These are phyloP conservation scores for Spinus pinus DNA, from an alignment of 2,797 vertebrate species.

Conservation along the genomic window DNA sequence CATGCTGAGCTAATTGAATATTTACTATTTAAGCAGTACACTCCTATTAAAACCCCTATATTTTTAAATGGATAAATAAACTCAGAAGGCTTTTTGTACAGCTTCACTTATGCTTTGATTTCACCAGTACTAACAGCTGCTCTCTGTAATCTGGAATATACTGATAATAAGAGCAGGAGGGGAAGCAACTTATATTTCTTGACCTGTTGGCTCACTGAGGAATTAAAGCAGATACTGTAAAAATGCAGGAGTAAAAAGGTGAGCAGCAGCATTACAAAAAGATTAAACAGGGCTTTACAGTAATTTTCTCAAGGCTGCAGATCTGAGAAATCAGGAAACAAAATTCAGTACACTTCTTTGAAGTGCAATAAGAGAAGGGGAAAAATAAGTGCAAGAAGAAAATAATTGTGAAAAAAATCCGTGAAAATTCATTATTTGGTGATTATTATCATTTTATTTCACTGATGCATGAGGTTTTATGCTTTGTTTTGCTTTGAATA, in stretches of 20 bases:
- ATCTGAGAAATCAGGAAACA: neutral
- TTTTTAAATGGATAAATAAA: neutral
- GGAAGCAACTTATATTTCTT: neutral
- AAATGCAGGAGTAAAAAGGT: neutral
- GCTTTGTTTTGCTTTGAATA: neutral
- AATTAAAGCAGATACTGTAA: neutral
- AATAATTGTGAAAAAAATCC: neutral
- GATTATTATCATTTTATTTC: neutral
- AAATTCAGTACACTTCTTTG: neutral
- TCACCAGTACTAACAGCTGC: rapidly evolving
- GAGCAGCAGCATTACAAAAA: neutral
- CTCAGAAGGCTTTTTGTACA: neutral
- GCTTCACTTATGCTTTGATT: neutral
- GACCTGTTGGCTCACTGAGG: neutral
- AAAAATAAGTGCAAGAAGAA: neutral
- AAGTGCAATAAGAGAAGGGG: neutral
- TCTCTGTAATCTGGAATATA: neutral
- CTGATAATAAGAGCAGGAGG: neutral
- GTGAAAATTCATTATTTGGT: neutral
- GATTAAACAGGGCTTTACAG: neutral
- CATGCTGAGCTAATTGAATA: neutral
- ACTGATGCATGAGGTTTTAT: neutral
- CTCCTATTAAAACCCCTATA: rapidly evolving
- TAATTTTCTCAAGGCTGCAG: neutral
- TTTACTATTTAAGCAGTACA: neutral